Evolutionary conservation across 2,797 vertebrate species (phyloP), one percentile per base, ranked within the genome.

Genomic region (Oryzias dopingdopingensis): DNA sequence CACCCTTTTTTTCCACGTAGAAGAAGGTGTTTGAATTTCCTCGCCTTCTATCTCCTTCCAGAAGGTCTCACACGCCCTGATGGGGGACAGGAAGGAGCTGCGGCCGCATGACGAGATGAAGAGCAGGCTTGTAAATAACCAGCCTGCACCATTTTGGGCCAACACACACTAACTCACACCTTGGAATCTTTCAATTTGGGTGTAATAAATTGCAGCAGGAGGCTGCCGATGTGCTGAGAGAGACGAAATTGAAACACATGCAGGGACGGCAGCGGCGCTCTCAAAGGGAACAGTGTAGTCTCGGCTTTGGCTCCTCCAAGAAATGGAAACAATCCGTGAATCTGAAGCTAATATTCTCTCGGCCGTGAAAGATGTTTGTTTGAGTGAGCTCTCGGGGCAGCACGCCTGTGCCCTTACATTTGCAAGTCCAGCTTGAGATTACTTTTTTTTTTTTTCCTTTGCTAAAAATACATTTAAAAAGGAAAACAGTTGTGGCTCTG

Each of bases 131-230:
- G 65, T 62, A 73, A 72, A 70, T 56, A 72, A 72, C 60, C 54
- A 16, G 58, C 52, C 59, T 2, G 59, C 26, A 2, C 32, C 37
- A 1, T 53, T 55, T 29, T 8, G 49, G 20, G 83, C 85, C 88
- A 86, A 88, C 57, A 76, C 82, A 83, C 86, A 82, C 81, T 10
- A 55, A 75, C 78, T 82, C 80, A 32, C 81, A 67, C 77, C 81
- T 80, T 77, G 75, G 86, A 89, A 81, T 86, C 76, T 77, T 84
- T 82, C 80, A 77, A 82, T 86, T 86, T 75, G 52, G 69, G 77
- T 23, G 60, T 84, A 84, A 87, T 90, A 89, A 86, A 88, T 85
- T 77, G 77, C 81, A 76, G 82, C 52, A 73, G 85, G 86, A 89
- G 88, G 14, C 65, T 23, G 68, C 69, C 41, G 72, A 88, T 81